A percentile compares a stretch with the other conserved stretches of the same genome.
phyloP scores from a whole-genome alignment of 2,797 vertebrate genomes.

The Arremon brunneinucha region DNA sequence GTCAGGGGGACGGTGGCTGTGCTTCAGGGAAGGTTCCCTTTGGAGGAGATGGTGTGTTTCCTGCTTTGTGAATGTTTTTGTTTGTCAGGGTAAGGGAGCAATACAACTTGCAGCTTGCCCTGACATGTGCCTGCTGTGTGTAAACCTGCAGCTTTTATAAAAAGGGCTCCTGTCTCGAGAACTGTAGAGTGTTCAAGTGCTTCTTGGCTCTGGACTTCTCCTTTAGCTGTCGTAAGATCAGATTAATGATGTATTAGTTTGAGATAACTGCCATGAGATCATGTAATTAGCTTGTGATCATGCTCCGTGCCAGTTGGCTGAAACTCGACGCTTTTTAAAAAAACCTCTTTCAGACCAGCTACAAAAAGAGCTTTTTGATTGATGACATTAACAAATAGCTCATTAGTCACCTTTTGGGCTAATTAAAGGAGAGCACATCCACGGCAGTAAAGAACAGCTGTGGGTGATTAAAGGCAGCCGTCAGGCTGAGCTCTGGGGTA shows the following conservation, averaged over 20 bases:
- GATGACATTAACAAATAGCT: conserved; percentile 36
- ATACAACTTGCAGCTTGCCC: not conserved
- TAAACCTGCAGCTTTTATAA: conserved; percentile 11
- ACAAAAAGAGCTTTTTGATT: not conserved
- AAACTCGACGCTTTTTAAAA: not conserved
- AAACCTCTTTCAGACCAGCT: not conserved
- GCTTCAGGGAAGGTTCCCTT: not conserved
- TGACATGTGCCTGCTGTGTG: not conserved
- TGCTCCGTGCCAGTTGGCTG: not conserved
- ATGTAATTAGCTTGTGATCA: conserved; percentile 35
- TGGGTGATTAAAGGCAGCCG: not conserved
- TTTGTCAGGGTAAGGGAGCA: not conserved
- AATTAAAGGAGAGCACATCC: not conserved
- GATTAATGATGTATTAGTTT: conserved; percentile 46
- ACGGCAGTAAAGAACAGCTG: conserved; percentile 23
- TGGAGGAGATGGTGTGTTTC: not conserved
- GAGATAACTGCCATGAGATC: conserved; percentile 41
- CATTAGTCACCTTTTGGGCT: conserved; percentile 39
- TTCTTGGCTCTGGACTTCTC: conserved; percentile 21
- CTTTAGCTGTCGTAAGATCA: not conserved
- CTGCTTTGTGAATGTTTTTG: not conserved
- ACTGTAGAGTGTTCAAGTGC: not conserved
- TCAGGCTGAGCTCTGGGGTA: not conserved
- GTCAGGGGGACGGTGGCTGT: not conserved
- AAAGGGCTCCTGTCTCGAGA: not conserved